These are phyloP conservation scores for Aspidoscelis tigris DNA, from an alignment of 2,113 vertebrate species.

Conservation along the genomic window DNA sequence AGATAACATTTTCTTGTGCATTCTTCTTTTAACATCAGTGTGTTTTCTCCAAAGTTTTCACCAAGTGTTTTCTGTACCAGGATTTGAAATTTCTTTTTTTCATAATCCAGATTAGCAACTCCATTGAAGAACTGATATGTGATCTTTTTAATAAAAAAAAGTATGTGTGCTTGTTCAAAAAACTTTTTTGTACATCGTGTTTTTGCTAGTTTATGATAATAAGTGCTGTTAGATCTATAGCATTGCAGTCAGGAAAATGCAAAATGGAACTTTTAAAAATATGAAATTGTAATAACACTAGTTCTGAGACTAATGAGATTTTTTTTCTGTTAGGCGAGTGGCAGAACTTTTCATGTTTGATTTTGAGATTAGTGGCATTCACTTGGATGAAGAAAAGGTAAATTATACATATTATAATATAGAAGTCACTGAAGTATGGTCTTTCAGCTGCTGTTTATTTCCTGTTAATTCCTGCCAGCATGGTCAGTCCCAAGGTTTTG, in stretches of 20 bases:
- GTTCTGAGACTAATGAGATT: conserved; percentile 50
- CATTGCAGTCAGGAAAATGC: conserved; percentile 11
- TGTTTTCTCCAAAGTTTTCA: not conserved
- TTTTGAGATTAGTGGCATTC: conserved; percentile 99
- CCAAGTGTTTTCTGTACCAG: too few species aligned
- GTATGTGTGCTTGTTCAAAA: not conserved
- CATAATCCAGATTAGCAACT: not conserved
- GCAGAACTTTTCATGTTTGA: conserved; percentile 98
- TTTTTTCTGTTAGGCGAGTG: conserved; percentile 84
- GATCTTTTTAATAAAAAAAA: not conserved
- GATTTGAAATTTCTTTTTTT: not conserved
- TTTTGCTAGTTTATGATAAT: not conserved
- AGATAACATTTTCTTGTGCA: too few species aligned
- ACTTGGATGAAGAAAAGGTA: conserved; percentile 94
- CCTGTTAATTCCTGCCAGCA: too few species aligned
- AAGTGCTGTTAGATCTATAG: not conserved
- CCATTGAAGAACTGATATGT: not conserved
- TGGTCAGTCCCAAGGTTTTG: too few species aligned
- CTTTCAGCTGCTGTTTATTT: too few species aligned
- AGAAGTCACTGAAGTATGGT: too few species aligned
- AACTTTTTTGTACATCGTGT: too few species aligned
- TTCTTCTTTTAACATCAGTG: too few species aligned
- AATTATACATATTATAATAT: conserved; percentile 35
- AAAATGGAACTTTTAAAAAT: conserved; percentile 8
- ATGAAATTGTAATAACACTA: conserved; percentile 42